Evolutionary conservation across 2,888 invertebrate species (phyloP), one percentile per base, ranked within the genome.

Genomic region (Andrena trimmerana): DNA sequence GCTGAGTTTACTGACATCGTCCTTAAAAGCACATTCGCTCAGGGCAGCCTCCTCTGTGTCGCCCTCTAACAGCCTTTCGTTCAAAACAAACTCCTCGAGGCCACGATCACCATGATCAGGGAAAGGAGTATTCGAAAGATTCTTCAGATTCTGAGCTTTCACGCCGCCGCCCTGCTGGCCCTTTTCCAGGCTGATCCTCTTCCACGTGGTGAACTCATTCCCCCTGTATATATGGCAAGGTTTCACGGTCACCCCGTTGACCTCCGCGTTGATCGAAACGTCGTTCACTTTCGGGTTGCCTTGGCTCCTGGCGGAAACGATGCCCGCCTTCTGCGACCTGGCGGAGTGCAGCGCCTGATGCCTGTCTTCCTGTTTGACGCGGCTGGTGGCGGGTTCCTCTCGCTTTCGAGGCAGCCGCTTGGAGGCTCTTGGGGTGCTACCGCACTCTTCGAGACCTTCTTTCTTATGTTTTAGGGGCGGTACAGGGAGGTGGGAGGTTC

Each of bases 231-330:
- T 83, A 8, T 59, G 73, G 62, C 89, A 93, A 7, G 91, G 91
- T 13, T 92, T 91, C 3, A 94, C 94, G 0, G 90, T 93, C 76
- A 95, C 87, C 36, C 92, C 93, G 29, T 90, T 78, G 1, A 91
- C 83, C 2, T 90, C 86, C 16, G 88, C 86, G 81, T 95, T 95
- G 2, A 95, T 91, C 24, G 90, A 84, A 2, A 91, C 77, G 52
- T 93, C 90, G 86, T 94, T 95, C n/a, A 94, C 67, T 90, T 93
- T 94, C 13, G 91, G 90, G 66, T 90, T 81, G 1, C 89, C 88
- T 6, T 79, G 81, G 65, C 88, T 88, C 63, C 88, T 87, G 63
- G 79, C 70, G 0, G 78, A 83, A 42, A 90, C 83, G 31, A 83
- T 82, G 6, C 76, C 87, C n/a, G 29, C 13, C 13, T 72, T 88